Base-by-base conservation (phyloP, 2,888 invertebrate genomes). In the Athalia circularis region DNA sequence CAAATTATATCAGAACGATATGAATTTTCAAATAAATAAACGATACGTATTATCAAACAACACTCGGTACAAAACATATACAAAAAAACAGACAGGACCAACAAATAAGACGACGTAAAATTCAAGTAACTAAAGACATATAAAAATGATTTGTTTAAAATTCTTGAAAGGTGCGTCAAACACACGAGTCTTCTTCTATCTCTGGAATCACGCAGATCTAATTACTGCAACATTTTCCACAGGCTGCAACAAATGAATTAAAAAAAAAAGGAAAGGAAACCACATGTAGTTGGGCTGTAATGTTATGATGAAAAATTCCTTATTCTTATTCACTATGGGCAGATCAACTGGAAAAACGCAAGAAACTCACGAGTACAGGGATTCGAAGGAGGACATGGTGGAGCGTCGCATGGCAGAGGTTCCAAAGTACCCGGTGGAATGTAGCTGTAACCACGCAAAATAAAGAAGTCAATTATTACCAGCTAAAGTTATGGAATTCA, bases 401-500 rank as follows among this genome's bases (percentile, higher is more conserved):
- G 65, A 57, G 80, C 77, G 15, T 79, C 75, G 6, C 77, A 45
- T 11, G 79, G 79, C 68, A 83, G 59, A 11, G 88, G 88, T 13
- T 83, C 81, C 74, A 89, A 77, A 9, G 81, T 85, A 50, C 89
- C 89, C 11, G 89, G 90, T 11, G 85, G 86, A 48, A 86, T 84
- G 68, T 84, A 89, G 78, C 89, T 89, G 79, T 9, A 82, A 80
- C 72, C 29, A 29, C 29, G 79, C 47, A 80, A 79, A 29, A 52
- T n/a, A 57, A 29, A 3, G 11, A 79, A 8, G 13, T 43, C 29
- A 43, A 54, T 45, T 45, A 4, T 45, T 13, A 54, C n/a, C 13
- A 5, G 15, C 9, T 57, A 6, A 54, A 43, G 5, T 52, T n/a
- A 29, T 48, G 11, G 9, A 43, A 11, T 7, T n/a, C 3, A n/a